phyloP scores from a whole-genome alignment of 2,888 invertebrate species.

The Hydrotaea diabolus region DNA sequence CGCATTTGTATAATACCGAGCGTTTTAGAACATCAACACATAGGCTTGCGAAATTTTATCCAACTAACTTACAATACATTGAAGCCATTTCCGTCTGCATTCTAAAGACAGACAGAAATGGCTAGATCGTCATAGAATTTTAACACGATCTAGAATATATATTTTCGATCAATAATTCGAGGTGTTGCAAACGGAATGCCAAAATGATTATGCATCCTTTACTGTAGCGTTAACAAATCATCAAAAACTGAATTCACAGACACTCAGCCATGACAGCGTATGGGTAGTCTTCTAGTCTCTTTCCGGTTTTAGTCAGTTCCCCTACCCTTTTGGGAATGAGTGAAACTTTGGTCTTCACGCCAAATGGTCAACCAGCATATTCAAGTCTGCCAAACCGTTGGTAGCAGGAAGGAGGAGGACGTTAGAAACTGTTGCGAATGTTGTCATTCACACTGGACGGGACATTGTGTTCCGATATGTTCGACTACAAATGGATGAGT shows the following conservation, averaged over 20 bases:
- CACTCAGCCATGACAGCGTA: neutral
- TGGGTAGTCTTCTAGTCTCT: conserved; percentile 3
- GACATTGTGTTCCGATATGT: too few species aligned
- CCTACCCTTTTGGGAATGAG: neutral
- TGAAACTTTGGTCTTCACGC: conserved; percentile 6
- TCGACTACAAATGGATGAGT: neutral
- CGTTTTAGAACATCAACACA: too few species aligned
- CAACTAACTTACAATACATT: too few species aligned
- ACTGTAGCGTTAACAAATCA: neutral
- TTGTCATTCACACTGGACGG: too few species aligned
- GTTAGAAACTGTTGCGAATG: neutral
- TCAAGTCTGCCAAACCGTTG: neutral
- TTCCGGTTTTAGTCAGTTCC: conserved; percentile 12
- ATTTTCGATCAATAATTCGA: too few species aligned
- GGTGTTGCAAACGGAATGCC: neutral
- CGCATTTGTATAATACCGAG: too few species aligned
- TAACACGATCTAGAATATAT: too few species aligned
- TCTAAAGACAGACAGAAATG: too few species aligned
- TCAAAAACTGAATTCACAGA: neutral
- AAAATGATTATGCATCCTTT: neutral
- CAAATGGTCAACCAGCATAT: conserved; percentile 12
- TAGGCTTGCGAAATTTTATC: too few species aligned
- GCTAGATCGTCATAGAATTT: too few species aligned
- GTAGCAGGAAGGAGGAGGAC: neutral
- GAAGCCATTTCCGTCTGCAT: too few species aligned